Evolutionary conservation across 2,113 vertebrate species (phyloP), one percentile per base, ranked within the genome.

Genomic region (Passer domesticus): DNA sequence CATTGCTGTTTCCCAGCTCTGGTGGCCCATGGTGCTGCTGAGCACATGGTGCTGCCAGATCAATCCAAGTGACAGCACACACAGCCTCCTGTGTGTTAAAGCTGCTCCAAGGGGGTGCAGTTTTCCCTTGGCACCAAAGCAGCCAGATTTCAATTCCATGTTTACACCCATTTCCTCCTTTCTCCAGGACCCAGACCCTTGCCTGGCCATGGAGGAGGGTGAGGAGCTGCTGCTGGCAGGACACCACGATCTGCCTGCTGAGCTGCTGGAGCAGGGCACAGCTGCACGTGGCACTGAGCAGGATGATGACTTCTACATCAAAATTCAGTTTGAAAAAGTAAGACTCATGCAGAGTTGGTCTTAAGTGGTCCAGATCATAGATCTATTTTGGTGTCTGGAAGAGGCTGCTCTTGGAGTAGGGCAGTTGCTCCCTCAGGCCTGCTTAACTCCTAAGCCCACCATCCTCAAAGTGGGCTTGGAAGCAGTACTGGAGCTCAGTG

Each of bases 231-330:
- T 86, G 52, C 90, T 98, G n/a, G 74, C 8, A 6, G 95, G 96
- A 84, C 97, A 95, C 64, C 98, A 98, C 2, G 97, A 97, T 69
- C 97, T 97, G 20, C 97, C 98, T 46, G 93, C 97, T 30, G 95
- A 98, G 75, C 92, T 97, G 62, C 97, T 98, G 44, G 93, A 92
- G 68, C 97, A 93, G 44, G 55, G 46, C 21, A 43, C 66, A 9
- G 46, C 92, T 5, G 28, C 13, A 11, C 21, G 9, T 9, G 89
- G 49, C 31, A 78, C 58, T 15, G 77, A 68, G 21, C 67, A n/a
- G 23, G 73, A 66, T 0, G 33, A 87, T 7, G 81, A 49, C 55
- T 94, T 92, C 83, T 95, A 91, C 59, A 59, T 92, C 66, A 92
- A 89, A 80, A 56, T 81, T 1, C 46, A 93, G 24, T 87, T 95